phyloP scores from a whole-genome alignment of 1,140 invertebrate genomes.

The Drosophila punjabiensis region DNA sequence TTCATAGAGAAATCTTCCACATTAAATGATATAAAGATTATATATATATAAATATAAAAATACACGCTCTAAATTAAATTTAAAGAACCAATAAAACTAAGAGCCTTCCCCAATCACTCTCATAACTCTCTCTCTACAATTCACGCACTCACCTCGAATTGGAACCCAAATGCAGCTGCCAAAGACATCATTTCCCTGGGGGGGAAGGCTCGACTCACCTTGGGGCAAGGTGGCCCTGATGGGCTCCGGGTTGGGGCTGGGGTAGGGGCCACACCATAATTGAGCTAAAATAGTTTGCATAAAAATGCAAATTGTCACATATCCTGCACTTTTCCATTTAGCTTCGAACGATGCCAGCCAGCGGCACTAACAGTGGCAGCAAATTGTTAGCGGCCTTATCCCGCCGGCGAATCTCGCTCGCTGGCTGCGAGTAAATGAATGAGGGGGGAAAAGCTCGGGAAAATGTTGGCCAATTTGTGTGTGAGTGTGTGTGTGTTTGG shows the following conservation, averaged over 20 bases:
- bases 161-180: slow-evolving; percentile 55
- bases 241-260: background rate
- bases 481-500: slow-evolving; percentile 51
- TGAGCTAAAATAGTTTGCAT: slow-evolving; percentile 81
- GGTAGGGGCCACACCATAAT: slow-evolving; percentile 47
- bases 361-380: slow-evolving; percentile 32
- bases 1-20: too few species aligned
- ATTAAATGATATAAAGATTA: too few species aligned
- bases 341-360: slow-evolving; percentile 57
- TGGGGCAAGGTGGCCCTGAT: background rate
- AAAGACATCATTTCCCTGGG: slow-evolving; percentile 12
- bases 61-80: too few species aligned
- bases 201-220: slow-evolving; percentile 4
- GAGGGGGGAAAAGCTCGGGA: slow-evolving; percentile 10
- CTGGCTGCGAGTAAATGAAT: slow-evolving; percentile 40
- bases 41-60: too few species aligned
- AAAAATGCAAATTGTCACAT: slow-evolving; percentile 81
- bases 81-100: background rate
- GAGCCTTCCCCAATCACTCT: background rate
- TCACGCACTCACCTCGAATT: slow-evolving; percentile 60
- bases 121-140: background rate
- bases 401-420: slow-evolving; percentile 25
- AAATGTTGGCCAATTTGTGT: slow-evolving; percentile 73
- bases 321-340: slow-evolving; percentile 82
- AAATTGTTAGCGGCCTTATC: slow-evolving; percentile 45